phyloP scores from a whole-genome alignment of 2,113 vertebrate genomes.

The Eurystomus gularis region DNA sequence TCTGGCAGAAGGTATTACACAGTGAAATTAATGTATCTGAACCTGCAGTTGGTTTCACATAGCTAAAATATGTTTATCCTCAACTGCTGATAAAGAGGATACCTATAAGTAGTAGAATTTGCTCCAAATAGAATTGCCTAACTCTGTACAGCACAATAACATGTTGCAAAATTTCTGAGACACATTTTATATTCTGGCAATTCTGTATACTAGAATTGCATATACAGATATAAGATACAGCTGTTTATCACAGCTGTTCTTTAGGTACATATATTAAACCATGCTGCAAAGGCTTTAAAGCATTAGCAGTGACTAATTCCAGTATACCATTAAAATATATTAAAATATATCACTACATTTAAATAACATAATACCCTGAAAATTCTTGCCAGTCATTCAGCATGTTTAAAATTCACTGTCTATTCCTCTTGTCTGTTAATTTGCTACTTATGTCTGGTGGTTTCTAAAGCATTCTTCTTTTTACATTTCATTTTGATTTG shows the following conservation, averaged over 20 bases:
- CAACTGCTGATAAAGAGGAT: not conserved
- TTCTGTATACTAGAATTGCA: not conserved
- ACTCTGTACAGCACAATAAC: not conserved
- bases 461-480: not conserved
- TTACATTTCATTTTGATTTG: not conserved
- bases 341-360: not conserved
- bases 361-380: not conserved
- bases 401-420: not conserved
- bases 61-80: not conserved
- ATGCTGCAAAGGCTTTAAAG: not conserved
- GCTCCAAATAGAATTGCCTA: not conserved
- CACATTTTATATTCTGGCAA: not conserved
- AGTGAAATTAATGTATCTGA: not conserved
- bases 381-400: not conserved
- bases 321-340: not conserved
- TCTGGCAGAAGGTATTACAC: not conserved
- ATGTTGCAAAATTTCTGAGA: not conserved
- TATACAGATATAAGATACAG: not conserved
- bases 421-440: not conserved
- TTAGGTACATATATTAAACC: not conserved
- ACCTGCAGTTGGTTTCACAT: not conserved
- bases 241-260: not conserved
- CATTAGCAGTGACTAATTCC: not conserved
- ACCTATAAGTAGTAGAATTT: not conserved
- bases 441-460: not conserved